phyloP scores from a whole-genome alignment of 2,797 vertebrate genomes.

The Florisuga fusca region DNA sequence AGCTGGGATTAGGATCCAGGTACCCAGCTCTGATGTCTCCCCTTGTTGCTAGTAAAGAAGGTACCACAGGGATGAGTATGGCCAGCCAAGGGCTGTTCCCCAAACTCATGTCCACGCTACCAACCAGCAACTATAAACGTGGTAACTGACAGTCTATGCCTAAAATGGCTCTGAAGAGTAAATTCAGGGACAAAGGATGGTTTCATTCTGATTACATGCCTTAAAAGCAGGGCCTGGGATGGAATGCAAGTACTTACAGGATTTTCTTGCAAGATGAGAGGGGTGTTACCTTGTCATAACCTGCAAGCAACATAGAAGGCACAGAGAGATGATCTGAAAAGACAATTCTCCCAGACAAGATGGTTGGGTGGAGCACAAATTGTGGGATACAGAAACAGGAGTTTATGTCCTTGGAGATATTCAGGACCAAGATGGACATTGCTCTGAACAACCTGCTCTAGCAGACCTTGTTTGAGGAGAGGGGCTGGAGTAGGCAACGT shows the following conservation, averaged over 20 bases:
- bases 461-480: background rate
- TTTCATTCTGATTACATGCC: background rate
- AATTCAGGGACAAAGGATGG: background rate
- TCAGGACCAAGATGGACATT: background rate
- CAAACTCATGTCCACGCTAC: background rate
- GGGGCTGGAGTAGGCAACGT: background rate
- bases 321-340: background rate
- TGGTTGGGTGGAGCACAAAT: background rate
- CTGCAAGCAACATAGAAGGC: background rate
- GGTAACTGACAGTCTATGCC: background rate
- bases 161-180: background rate
- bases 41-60: background rate
- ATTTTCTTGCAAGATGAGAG: background rate
- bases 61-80: background rate
- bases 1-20: background rate
- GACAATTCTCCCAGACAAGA: background rate
- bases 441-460: background rate
- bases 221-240: background rate
- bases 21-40: background rate
- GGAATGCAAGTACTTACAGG: background rate
- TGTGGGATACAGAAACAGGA: background rate
- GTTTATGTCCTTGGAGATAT: background rate
- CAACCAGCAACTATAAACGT: background rate
- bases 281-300: fast-evolving
- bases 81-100: background rate